Evolutionary conservation across 1,140 invertebrate genomes (phyloP), one percentile per base, ranked within the genome.

Genomic region (Pristionchus pacificus): DNA sequence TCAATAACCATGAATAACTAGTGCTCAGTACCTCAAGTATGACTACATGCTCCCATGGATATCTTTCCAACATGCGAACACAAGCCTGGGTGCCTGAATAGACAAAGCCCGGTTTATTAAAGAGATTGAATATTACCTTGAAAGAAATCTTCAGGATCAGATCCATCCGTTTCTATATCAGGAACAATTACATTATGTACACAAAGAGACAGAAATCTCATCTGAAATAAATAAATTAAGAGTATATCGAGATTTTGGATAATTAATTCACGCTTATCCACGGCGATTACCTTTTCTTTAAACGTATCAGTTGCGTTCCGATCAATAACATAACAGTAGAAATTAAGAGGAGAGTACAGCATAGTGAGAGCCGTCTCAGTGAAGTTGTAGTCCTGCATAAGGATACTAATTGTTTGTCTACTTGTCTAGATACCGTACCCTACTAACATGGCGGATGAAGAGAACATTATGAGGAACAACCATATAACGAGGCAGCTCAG

Each of bases 321-420:
- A 60, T 68, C 66, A 0, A 68, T 27, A 10, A 31, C 13, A 6
- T 60, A 60, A 33, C 66, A 68, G 66, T 59, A 68, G 66, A 68
- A 68, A 68, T 68, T 55, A n/a, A 68, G 58, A 2, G 66, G 66
- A 2, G 66, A 68, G 24, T 68, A 58, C 66, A 68, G 58, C 66
- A 68, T 68, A 0, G 66, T 60, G 3, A 68, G 49, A 24, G 38
- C 58, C 14, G 58, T 58, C n/a, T 68, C 66, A 13, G 60, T 58
- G 27, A 59, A 68, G 33, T 68, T 58, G 38, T 68, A 68, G 30
- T 68, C 66, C 66, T 68, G 30, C 6, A 68, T n/a, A 60, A 27
- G 27, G 28, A 30, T 49, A 19, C 6, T 10, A 49, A 19, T 6
- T 49, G 38, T 10, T 49, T 10, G 6, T 6, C 6, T 49, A 49